phyloP scores from a whole-genome alignment of 2,113 vertebrate species.

The Forbesichthys papilliferus region DNA sequence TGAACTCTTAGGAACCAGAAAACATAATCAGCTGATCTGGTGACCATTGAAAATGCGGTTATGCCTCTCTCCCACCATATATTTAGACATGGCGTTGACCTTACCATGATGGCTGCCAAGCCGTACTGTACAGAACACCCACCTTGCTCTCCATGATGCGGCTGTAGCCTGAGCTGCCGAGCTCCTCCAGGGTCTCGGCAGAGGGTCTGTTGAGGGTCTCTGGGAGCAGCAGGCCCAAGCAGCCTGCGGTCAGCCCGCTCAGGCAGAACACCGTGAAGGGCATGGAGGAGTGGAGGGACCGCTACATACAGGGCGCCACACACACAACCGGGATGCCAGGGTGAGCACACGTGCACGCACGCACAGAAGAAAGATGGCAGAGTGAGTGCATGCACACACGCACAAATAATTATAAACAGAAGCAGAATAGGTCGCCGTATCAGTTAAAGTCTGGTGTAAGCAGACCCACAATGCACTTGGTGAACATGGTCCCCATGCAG shows the following conservation, averaged over 20 bases:
- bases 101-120: too few species aligned
- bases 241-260: constrained; percentile 80
- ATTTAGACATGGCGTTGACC: background rate
- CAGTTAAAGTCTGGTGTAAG: too few species aligned
- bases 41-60: too few species aligned
- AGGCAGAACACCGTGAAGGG: constrained; percentile 85
- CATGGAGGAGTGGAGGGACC: constrained; percentile 76
- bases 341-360: too few species aligned
- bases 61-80: background rate
- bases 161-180: constrained; percentile 62
- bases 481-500: too few species aligned
- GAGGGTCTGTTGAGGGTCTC: constrained; percentile 83
- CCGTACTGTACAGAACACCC: constrained; percentile 1
- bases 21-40: too few species aligned
- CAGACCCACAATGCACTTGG: background rate
- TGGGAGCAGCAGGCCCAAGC: constrained; percentile 82
- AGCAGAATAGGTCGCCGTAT: background rate
- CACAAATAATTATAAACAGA: background rate
- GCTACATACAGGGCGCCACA: constrained; percentile 66
- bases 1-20: too few species aligned
- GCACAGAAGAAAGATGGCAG: too few species aligned
- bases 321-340: background rate
- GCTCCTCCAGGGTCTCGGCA: constrained; percentile 80
- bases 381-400: background rate
- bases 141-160: constrained; percentile 74